Evolutionary conservation across 53 echinoderm and acorn worm genomes (phyloP).

Genomic region (Crossaster papposus): DNA sequence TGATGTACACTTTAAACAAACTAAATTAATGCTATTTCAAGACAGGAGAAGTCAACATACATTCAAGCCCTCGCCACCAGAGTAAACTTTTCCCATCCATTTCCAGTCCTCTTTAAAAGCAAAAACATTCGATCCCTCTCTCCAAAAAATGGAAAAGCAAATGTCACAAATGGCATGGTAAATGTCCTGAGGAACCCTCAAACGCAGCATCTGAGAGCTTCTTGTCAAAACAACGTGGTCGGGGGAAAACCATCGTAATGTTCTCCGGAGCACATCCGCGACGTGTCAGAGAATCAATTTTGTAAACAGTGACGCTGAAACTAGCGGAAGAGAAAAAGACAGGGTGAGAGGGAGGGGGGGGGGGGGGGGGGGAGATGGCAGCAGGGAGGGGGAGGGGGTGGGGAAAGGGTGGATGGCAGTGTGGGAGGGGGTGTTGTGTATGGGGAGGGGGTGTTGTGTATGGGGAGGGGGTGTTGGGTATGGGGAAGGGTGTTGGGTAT

Average conservation of each 20-base stretch:
- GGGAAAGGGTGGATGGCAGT: no score
- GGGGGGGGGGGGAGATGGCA: neutral
- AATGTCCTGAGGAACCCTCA: slow-evolving; percentile 1
- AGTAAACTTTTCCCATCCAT: no score
- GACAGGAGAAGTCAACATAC: no score
- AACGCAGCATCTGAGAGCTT: slow-evolving; percentile 23
- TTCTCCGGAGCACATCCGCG: slow-evolving; percentile 50
- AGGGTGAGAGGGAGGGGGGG: no score
- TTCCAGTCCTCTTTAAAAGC: no score
- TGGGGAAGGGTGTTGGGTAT: no score
- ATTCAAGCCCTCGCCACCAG: no score
- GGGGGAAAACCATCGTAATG: slow-evolving; percentile 10
- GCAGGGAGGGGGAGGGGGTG: no score
- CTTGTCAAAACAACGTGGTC: slow-evolving; percentile 42
- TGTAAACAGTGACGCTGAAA: slow-evolving; percentile 28
- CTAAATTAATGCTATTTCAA: no score
- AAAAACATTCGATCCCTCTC: neutral
- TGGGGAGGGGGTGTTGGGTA: no score
- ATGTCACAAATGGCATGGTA: neutral
- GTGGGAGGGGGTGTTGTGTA: no score
- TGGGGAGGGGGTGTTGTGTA: neutral
- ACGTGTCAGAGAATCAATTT: slow-evolving; percentile 44
- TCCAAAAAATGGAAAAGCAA: neutral
- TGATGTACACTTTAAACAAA: no score
- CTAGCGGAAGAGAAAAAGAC: neutral